Conservation (phyloP, 2,888 invertebrate genomes). For the Dryomyza anilis region DNA sequence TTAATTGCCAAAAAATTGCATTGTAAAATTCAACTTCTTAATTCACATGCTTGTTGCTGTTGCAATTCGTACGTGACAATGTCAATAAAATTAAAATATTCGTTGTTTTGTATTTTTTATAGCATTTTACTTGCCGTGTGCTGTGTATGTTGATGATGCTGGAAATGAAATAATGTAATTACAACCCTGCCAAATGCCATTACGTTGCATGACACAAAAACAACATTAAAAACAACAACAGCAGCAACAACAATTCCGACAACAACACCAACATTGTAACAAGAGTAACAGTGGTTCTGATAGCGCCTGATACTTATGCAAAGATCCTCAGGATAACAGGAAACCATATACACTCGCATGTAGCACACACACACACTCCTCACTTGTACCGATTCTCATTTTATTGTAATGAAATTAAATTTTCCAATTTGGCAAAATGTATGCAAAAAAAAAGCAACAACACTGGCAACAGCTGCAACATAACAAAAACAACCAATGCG, state of each 20-base stretch:
- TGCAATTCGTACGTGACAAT: slow-evolving; percentile 4
- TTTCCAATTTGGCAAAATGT: slow-evolving; percentile 16
- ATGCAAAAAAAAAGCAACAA: slow-evolving; percentile 7
- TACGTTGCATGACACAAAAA: slow-evolving; percentile 1
- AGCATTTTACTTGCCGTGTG: too few species aligned
- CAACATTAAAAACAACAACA: too few species aligned
- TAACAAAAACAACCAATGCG: slow-evolving; percentile 3
- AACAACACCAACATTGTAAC: too few species aligned
- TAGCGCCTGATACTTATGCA: background rate
- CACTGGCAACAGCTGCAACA: background rate
- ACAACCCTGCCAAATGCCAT: background rate
- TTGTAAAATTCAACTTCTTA: too few species aligned
- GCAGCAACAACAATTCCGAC: too few species aligned
- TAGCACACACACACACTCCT: background rate
- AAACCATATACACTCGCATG: slow-evolving; percentile 4
- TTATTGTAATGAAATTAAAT: slow-evolving; percentile 12
- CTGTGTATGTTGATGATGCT: too few species aligned
- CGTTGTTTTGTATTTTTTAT: too few species aligned
- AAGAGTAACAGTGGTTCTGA: background rate
- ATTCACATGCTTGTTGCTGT: too few species aligned
- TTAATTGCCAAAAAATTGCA: too few species aligned
- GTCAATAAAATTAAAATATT: background rate
- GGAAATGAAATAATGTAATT: slow-evolving; percentile 11
- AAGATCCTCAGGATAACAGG: background rate
- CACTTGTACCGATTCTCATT: too few species aligned